A percentile compares a stretch with the other conserved stretches of the same genome.
Conservation (phyloP, 2,113 vertebrate genomes). For the Lycocorax pyrrhopterus region DNA sequence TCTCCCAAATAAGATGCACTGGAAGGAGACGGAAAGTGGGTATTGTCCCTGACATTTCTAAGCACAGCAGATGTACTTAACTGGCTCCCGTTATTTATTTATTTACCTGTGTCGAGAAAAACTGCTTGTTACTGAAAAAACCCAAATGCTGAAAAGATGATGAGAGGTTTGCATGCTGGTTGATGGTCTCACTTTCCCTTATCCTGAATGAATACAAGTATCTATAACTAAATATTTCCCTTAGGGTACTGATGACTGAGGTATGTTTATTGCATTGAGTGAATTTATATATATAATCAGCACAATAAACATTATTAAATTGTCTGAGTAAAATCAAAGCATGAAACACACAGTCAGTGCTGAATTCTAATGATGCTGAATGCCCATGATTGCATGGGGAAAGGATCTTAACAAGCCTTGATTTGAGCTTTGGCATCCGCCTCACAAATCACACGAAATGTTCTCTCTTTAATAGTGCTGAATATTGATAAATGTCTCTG, state of each 20-base stretch:
- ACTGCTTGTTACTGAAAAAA: background rate
- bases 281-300: slow-evolving; percentile 72
- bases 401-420: slow-evolving; percentile 74
- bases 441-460: slow-evolving; percentile 72
- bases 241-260: slow-evolving; percentile 53
- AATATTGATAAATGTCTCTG: slow-evolving; percentile 79
- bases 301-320: slow-evolving; percentile 77
- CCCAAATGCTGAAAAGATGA: slow-evolving; percentile 34
- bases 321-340: slow-evolving; percentile 71
- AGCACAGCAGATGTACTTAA: background rate
- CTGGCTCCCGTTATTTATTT: background rate
- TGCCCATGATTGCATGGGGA: slow-evolving; percentile 55
- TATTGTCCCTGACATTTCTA: background rate
- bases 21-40: background rate
- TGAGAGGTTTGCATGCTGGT: slow-evolving; percentile 50
- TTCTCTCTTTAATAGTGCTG: slow-evolving; percentile 67
- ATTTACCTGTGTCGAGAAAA: background rate
- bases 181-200: slow-evolving; percentile 42
- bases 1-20: background rate
- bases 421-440: slow-evolving; percentile 68
- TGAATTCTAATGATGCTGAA: slow-evolving; percentile 74
- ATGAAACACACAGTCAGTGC: slow-evolving; percentile 54
- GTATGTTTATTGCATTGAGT: slow-evolving; percentile 62
- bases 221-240: slow-evolving; percentile 59
- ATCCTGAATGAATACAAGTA: slow-evolving; percentile 41